A percentile compares a stretch with the other conserved stretches of the same genome.
phyloP scores from a whole-genome alignment of 2,797 vertebrate genomes.

The Prunella strophiata region DNA sequence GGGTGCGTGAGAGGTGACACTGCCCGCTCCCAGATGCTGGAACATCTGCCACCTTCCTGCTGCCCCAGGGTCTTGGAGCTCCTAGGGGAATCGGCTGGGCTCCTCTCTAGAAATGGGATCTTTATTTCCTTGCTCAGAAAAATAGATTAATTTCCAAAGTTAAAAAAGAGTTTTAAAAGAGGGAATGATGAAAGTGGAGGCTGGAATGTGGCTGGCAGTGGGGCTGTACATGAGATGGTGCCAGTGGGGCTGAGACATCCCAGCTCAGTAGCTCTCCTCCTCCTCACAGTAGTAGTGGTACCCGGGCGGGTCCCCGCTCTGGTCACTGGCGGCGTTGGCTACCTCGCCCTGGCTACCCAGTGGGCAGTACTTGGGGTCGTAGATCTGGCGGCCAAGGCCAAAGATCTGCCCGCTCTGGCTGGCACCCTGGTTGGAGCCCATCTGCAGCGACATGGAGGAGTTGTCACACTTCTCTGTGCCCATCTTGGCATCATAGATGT shows the following conservation, averaged over 20 bases:
- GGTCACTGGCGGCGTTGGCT: conserved; percentile 42
- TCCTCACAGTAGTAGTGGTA: conserved; percentile 79
- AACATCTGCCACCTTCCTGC: not conserved
- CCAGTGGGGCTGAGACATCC: rapidly evolving
- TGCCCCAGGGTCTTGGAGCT: not conserved
- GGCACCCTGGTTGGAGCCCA: conserved; percentile 91
- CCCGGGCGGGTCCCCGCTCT: conserved; percentile 43
- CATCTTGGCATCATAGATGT: conserved; percentile 91
- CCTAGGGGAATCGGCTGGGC: rapidly evolving
- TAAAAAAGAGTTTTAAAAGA: not conserved
- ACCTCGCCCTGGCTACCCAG: conserved; percentile 76
- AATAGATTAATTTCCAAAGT: not conserved
- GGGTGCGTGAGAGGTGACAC: rapidly evolving
- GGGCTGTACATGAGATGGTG: not conserved
- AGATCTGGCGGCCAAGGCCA: conserved; percentile 91
- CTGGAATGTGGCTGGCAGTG: not conserved
- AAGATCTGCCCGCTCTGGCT: conserved; percentile 93
- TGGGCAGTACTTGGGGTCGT: conserved; percentile 92
- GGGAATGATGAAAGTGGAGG: not conserved
- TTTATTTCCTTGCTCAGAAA: conserved; percentile 46
- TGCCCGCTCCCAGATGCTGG: not conserved
- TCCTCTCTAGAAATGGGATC: not conserved
- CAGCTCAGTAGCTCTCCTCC: conserved; percentile 67
- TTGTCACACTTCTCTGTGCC: conserved; percentile 93
- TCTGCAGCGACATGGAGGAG: conserved; percentile 94